Base-by-base conservation (phyloP, 1,140 invertebrate species). In the Zelostemma sp. region DNA sequence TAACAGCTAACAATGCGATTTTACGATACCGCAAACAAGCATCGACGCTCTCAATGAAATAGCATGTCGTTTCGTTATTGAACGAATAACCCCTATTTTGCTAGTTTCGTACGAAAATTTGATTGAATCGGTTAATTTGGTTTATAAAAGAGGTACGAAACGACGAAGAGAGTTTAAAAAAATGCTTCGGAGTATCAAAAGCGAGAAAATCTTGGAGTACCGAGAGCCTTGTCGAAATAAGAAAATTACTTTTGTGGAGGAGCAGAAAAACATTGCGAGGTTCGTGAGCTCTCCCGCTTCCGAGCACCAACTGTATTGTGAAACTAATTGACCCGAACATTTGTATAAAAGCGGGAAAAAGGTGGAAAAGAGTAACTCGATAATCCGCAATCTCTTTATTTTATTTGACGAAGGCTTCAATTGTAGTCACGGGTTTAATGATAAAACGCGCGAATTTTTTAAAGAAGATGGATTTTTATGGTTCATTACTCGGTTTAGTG, bases 21-120 rank as follows among this genome's bases (percentile, higher is more conserved):
- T 58, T 58, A 58, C 55, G 57, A 72, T 56, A 50, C 43, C 56
- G 47, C 35, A 49, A 14, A 70, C 33, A 57, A 59, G 21, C 21
- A 25, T 4, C 21, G 21, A 8, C 8, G 21, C 21, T 4, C 3
- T 8, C 3, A 25, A 25, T 25, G 3, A 25, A 25, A 25, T 25
- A 25, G 21, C 8, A 3, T 25, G 21, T 25, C 8, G 21, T 25
- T 25, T 3, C 21, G 21, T 25, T 25, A 25, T 25, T 25, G 21
- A 8, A 3, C 8, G 21, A 25, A n/a, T n/a, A n/a, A n/a, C n/a
- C n/a, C n/a, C n/a, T n/a, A 25, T 25, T 25, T 25, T 3, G 8
- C 8, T 25, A 25, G n/a, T n/a, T 8, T 25, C 3, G 21, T 25
- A 25, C 21, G 21, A 4, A 25, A 25, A 25, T 25, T 25, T 8